A percentile compares a stretch with the other conserved stretches of the same genome.
Conservation (phyloP, 2,888 invertebrate genomes). For the Rhyacophila evoluta region DNA sequence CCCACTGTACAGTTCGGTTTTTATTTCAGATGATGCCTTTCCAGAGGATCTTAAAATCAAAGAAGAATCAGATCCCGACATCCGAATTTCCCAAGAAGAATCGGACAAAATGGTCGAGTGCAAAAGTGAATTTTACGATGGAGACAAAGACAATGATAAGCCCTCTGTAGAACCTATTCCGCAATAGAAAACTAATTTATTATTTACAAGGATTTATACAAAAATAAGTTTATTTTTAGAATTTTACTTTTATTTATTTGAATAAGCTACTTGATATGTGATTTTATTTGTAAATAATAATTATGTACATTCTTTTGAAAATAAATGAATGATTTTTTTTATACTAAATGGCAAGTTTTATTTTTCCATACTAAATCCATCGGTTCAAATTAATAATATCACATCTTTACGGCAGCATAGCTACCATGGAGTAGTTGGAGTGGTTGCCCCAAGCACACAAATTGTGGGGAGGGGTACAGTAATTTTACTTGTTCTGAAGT, state of each 20-base stretch:
- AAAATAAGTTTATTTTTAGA: conserved; percentile 54
- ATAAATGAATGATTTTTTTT: background rate
- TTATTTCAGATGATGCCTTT: conserved; percentile 75
- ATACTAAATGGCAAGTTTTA: background rate
- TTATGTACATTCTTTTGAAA: conserved; percentile 43
- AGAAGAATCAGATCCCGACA: conserved; percentile 87
- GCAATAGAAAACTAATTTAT: conserved; percentile 15
- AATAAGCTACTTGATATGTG: conserved; percentile 56
- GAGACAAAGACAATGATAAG: conserved; percentile 91
- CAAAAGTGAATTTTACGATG: conserved; percentile 90
- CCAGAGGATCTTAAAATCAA: conserved; percentile 76
- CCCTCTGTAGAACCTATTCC: conserved; percentile 65
- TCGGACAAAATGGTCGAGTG: conserved; percentile 86
- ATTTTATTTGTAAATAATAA: conserved; percentile 50
- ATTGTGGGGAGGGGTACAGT: too few relatives aligned
- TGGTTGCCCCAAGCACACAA: too few relatives aligned
- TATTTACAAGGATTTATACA: conserved; percentile 52
- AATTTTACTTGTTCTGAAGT: too few relatives aligned
- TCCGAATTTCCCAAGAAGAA: conserved; percentile 80
- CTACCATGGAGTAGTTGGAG: too few relatives aligned
- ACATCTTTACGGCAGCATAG: too few relatives aligned
- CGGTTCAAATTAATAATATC: too few relatives aligned
- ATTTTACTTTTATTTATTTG: conserved; percentile 57
- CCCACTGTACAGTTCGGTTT: too few relatives aligned
- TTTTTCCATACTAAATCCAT: too few relatives aligned